phyloP scores from a whole-genome alignment of 2,888 invertebrate species.

The Disparrhopalites patrizii region DNA sequence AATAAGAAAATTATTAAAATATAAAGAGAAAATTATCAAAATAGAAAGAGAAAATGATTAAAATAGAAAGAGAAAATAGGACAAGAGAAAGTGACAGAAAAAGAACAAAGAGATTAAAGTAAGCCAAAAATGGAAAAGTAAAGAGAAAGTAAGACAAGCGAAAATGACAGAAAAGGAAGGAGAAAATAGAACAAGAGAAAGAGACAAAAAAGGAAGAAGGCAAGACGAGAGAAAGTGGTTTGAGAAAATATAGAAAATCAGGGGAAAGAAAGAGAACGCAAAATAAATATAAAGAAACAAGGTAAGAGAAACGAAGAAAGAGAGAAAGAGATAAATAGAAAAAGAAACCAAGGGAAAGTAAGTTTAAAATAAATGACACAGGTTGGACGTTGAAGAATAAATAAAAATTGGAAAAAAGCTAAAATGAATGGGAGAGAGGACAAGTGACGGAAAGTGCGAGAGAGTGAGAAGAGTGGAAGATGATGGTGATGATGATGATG shows the following conservation, averaged over 20 bases:
- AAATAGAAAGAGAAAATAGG: neutral
- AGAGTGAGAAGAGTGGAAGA: too few species aligned
- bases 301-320: neutral
- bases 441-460: too few species aligned
- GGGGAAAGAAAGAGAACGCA: neutral
- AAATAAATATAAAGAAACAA: neutral
- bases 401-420: too few species aligned
- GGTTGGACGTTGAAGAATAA: too few species aligned
- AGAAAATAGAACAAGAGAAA: too few species aligned
- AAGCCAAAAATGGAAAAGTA: too few species aligned
- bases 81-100: neutral
- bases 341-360: neutral
- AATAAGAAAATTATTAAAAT: too few species aligned
- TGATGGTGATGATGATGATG: too few species aligned
- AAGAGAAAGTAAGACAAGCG: neutral
- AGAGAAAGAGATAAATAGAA: neutral
- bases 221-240: neutral
- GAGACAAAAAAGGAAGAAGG: neutral
- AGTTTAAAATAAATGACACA: too few species aligned
- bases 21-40: neutral
- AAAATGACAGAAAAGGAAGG: too few species aligned
- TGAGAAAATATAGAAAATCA: neutral
- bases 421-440: too few species aligned
- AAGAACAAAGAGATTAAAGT: neutral
- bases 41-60: neutral